Evolutionary conservation across 2,113 vertebrate genomes (phyloP).

Genomic region (Dendropsophus ebraccatus): DNA sequence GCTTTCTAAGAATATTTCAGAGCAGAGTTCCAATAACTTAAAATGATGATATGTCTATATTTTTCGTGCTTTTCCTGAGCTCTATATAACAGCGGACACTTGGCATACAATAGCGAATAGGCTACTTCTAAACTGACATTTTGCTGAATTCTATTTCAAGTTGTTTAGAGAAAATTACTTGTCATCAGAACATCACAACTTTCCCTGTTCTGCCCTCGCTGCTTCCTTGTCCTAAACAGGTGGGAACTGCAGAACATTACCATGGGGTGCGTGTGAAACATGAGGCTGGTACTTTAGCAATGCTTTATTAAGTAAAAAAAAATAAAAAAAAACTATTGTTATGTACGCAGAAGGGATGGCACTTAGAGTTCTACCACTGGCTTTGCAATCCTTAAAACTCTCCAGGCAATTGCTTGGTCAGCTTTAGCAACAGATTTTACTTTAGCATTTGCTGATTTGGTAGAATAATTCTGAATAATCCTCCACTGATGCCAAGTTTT

Average conservation of each 20-base stretch:
- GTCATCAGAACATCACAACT: not conserved
- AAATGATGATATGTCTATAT: too few species aligned
- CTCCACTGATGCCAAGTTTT: not conserved
- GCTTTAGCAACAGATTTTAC: constrained; percentile 20
- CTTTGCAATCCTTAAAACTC: not conserved
- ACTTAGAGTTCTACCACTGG: not conserved
- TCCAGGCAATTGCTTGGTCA: constrained; percentile 6
- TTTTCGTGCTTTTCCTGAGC: too few species aligned
- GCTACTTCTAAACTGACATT: not conserved
- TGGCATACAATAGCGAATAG: not conserved
- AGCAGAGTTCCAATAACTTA: too few species aligned
- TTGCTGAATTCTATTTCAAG: not conserved
- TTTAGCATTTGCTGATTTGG: constrained; percentile 18
- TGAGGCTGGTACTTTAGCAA: not conserved
- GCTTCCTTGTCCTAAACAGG: not conserved
- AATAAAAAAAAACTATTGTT: too few species aligned
- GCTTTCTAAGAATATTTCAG: too few species aligned
- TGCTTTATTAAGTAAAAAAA: not conserved
- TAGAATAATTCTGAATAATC: constrained; percentile 20
- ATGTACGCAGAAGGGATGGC: not conserved
- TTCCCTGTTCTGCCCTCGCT: not conserved
- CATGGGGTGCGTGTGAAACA: not conserved
- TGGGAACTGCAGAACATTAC: not conserved
- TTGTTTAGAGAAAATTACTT: not conserved
- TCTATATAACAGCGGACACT: not conserved